Evolutionary conservation across 2,113 vertebrate species (phyloP).

Genomic region (Bubo blakistoni): DNA sequence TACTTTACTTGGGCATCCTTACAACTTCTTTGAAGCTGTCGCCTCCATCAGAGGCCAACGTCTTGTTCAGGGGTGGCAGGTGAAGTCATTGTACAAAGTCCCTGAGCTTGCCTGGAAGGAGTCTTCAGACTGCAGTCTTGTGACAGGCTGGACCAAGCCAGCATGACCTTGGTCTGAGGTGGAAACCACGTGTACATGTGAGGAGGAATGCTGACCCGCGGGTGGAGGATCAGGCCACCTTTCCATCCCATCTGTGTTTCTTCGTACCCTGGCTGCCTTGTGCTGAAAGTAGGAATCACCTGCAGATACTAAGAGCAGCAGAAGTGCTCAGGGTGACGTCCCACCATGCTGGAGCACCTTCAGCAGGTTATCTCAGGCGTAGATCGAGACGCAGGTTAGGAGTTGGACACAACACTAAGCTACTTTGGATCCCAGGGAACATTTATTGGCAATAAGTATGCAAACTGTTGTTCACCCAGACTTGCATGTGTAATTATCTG

Average conservation of each 20-base stretch:
- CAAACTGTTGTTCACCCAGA: background rate
- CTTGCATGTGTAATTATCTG: background rate
- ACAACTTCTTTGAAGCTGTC: background rate
- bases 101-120: background rate
- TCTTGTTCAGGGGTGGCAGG: background rate
- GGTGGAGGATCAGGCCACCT: background rate
- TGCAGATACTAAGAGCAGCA: background rate
- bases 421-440: background rate
- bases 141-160: background rate
- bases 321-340: background rate
- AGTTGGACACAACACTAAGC: background rate
- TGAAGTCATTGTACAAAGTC: background rate
- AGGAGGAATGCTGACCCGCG: background rate
- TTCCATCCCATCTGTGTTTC: background rate
- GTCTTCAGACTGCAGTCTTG: background rate
- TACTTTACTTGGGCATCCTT: background rate
- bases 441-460: background rate
- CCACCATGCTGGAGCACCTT: background rate
- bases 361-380: background rate
- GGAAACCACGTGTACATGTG: accelerated
- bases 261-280: background rate
- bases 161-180: background rate
- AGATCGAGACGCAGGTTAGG: background rate
- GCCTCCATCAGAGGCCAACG: background rate
- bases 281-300: background rate